Base-by-base conservation (phyloP, 2,797 vertebrate genomes). In the Dermochelys coriacea region DNA sequence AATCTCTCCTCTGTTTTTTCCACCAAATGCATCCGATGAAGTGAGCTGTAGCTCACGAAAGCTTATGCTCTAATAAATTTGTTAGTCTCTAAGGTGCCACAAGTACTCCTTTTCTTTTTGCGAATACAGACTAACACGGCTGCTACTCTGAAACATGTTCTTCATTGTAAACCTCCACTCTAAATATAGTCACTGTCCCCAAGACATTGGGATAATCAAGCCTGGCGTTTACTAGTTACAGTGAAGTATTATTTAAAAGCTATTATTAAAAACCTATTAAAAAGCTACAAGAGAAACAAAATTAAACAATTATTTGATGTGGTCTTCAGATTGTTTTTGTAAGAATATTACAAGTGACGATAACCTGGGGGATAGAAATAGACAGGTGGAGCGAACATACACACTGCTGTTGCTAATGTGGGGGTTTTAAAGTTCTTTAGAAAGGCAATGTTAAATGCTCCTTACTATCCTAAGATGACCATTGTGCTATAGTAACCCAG, bases 111-210 rank as follows among this genome's bases (percentile, higher is more conserved):
- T n/a, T n/a, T n/a, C n/a, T n/a, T n/a, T n/a, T n/a, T n/a, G n/a
- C n/a, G n/a, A n/a, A n/a, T n/a, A n/a, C n/a, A n/a, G n/a, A n/a
- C n/a, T n/a, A n/a, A n/a, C n/a, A n/a, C n/a, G n/a, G n/a, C n/a
- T n/a, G n/a, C n/a, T n/a, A n/a, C n/a, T n/a, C n/a, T n/a, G n/a
- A n/a, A n/a, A n/a, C 37, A 23, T 12, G 10, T 9, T 71, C 21
- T 93, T 91, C 93, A 97, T 80, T 95, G 52, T 45, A 93, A 68
- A 47, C 80, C 0, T 87, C 55, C 81, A 34, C 21, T 1, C 50
- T 88, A 80, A 83, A 0, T 0, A 83, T 68, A 95, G 78, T 80
- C 90, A 3, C 45, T 45, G 88, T 93, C 86, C 57, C 80, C 31
- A 23, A 5, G 12, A 85, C 85, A 93, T 77, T 82, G 89, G 54